Evolutionary conservation across 92 coral and sea anemone genomes (phyloP).

Genomic region (Epizoanthus scotinus): DNA sequence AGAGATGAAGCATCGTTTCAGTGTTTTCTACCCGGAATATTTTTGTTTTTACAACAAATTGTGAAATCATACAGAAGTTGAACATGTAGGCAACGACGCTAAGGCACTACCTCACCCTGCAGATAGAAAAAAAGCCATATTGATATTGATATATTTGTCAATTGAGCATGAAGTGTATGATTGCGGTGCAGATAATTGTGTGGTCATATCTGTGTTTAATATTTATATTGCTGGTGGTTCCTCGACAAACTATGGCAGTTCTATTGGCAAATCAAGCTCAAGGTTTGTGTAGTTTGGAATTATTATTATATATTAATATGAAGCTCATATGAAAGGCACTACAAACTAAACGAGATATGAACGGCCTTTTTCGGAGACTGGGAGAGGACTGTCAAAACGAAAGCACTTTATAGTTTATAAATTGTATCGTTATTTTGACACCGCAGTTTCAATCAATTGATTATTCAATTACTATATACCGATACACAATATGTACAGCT

Average conservation of each 20-base stretch:
- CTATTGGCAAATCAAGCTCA: neutral
- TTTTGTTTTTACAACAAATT: neutral
- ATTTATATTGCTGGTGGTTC: neutral
- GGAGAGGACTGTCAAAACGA: too few relatives aligned
- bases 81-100: neutral
- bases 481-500: too few relatives aligned
- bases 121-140: too few relatives aligned
- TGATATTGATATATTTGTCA: too few relatives aligned
- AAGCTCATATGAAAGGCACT: neutral
- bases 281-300: slow-evolving; percentile 8
- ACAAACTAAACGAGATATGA: neutral
- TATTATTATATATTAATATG: too few relatives aligned
- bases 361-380: neutral
- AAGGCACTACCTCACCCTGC: too few relatives aligned
- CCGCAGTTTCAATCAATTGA: too few relatives aligned
- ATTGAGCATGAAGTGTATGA: neutral
- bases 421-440: too few relatives aligned
- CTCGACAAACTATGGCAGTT: neutral
- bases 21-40: too few relatives aligned
- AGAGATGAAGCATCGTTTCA: too few relatives aligned
- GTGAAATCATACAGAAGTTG: neutral
- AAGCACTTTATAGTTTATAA: neutral
- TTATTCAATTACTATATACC: neutral
- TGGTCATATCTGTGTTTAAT: neutral
- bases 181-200: neutral